Percentiles rank a stretch among this genome's conserved stretches.
Conservation (phyloP, 2,113 vertebrate species). For the Struthidea cinerea region DNA sequence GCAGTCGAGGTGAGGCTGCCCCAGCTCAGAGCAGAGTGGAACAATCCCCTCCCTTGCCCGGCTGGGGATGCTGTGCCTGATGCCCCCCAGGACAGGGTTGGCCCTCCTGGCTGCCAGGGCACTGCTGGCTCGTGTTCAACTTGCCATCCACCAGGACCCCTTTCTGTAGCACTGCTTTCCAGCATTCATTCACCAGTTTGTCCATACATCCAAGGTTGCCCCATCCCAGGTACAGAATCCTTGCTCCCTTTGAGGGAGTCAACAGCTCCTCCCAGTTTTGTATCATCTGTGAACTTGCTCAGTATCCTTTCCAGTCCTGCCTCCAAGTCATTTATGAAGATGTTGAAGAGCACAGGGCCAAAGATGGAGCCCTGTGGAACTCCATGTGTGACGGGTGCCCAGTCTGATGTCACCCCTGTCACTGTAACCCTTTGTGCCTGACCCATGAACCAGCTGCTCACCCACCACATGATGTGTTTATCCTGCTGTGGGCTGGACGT, state of each 20-base stretch:
- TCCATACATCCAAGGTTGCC: not conserved
- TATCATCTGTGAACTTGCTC: not conserved
- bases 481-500: not conserved
- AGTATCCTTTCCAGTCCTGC: not conserved
- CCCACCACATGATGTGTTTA: not conserved
- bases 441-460: not conserved
- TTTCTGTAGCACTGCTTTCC: not conserved
- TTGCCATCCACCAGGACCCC: rapidly evolving
- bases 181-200: not conserved
- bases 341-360: not conserved
- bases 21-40: rapidly evolving
- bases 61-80: not conserved
- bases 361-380: not conserved
- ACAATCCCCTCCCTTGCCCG: not conserved
- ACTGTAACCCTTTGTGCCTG: not conserved
- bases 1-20: rapidly evolving
- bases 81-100: not conserved
- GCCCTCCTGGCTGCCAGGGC: not conserved
- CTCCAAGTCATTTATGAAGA: not conserved
- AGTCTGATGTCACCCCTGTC: not conserved
- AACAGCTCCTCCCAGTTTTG: not conserved
- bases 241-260: not conserved
- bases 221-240: not conserved
- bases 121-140: not conserved
- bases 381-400: too few species aligned